Base-by-base conservation (phyloP, 2,888 invertebrate species). In the Sinodicranocentrus sp. region DNA sequence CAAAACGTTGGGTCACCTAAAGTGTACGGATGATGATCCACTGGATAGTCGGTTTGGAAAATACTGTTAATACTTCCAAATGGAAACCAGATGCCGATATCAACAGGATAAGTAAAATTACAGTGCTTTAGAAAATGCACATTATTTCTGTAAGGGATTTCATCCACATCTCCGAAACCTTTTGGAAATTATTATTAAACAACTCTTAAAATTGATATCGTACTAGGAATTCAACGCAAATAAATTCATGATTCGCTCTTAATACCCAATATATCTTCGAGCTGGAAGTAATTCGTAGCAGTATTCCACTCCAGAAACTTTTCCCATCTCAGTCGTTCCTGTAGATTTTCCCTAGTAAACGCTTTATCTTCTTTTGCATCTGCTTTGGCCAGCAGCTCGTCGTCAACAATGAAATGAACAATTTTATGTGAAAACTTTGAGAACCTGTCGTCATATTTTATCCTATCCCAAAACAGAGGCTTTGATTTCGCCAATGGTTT, bases 401-500 rank as follows among this genome's bases (percentile, higher is more conserved):
- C 86, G 33, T 86, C 86, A 1, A 84, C n/a, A 5, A 86, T 43
- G 19, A 86, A 77, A 21, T 86, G 83, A 0, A 77, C 70, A 19
- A 84, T 25, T 83, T 84, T 82, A 3, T 33, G 17, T 3, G 21
- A 1, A 77, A 86, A 86, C 19, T 72, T 65, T 0, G 10, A 10
- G 59, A 86, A 86, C 21, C 84, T 13, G 1, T 21, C 6, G n/a
- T 79, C 57, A 54, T 63, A 5, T 39, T 83, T 82, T 0, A 86
- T 19, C 19, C 1, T 25, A 21, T 86, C 86, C 86, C 86, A 86
- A n/a, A 86, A 52, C 21, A 84, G 59, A 3, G 84, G 84, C 59
- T 85, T 84, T 0, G 25, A 19, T 17, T 48, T n/a, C 1, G 52
- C 1, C 39, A 15, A 19, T 8, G 26, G 1, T 25, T 10, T 61